These are phyloP conservation scores for Podotricha telesiphe DNA, from an alignment of 2,888 invertebrate genomes.

Conservation along the genomic window DNA sequence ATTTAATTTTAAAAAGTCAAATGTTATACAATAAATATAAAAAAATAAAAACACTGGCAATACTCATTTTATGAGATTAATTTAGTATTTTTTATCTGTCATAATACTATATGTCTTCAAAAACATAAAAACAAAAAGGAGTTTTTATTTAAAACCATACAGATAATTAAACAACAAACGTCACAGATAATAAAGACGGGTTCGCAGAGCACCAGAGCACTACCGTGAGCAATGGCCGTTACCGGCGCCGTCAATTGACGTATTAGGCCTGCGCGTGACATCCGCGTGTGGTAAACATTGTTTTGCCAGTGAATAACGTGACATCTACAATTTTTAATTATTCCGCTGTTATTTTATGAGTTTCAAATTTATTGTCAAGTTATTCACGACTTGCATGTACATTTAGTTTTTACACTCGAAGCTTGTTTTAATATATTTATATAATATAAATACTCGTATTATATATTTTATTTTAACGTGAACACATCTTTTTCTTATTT, in stretches of 20 bases:
- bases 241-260: constrained; percentile 81
- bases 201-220: constrained; percentile 56
- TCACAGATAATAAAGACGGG: constrained; percentile 42
- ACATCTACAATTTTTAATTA: not conserved
- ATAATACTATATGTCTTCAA: not conserved
- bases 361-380: not conserved
- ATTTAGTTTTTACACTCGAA: not conserved
- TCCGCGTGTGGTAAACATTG: constrained; percentile 38
- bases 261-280: constrained; percentile 77
- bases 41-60: not conserved
- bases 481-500: not conserved
- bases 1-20: not conserved
- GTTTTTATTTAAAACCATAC: not conserved
- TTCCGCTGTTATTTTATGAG: not conserved
- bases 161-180: constrained; percentile 13
- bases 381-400: not conserved
- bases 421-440: too few species aligned
- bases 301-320: not conserved
- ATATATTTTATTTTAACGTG: not conserved
- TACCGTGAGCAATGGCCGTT: constrained; percentile 80
- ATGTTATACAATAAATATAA: not conserved
- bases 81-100: not conserved
- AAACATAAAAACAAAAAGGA: not conserved
- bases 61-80: constrained; percentile 11
- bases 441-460: not conserved